These are phyloP conservation scores for Allacma fusca DNA, from an alignment of 2,888 invertebrate species.

Conservation along the genomic window DNA sequence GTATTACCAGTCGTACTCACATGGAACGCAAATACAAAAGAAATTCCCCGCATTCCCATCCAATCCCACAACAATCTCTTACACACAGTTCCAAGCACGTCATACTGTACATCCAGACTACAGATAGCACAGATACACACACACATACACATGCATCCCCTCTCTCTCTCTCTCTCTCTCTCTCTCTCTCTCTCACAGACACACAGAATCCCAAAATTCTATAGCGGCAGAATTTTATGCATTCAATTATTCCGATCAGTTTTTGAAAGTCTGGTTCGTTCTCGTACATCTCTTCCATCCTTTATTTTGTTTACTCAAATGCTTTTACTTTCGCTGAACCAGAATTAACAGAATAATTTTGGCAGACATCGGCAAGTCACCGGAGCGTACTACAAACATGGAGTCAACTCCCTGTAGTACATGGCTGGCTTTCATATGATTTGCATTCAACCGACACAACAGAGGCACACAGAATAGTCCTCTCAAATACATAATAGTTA, in stretches of 20 bases:
- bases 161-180: no score
- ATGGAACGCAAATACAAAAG: no score
- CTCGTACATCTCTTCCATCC: background rate
- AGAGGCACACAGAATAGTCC: background rate
- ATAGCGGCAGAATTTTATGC: background rate
- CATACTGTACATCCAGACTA: no score
- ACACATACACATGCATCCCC: no score
- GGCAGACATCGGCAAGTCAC: background rate
- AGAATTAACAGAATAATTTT: constrained; percentile 33
- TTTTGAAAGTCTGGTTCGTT: background rate
- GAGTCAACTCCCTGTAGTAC: background rate
- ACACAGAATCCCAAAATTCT: background rate
- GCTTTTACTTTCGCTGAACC: constrained; percentile 36
- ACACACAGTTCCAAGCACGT: background rate
- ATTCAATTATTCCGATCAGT: background rate
- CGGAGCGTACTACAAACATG: background rate
- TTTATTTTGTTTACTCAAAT: constrained; percentile 16
- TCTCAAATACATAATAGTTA: background rate
- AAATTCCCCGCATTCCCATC: background rate
- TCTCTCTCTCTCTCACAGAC: no score
- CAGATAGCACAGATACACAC: no score
- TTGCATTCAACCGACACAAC: no score
- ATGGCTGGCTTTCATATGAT: no score
- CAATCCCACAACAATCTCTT: background rate
- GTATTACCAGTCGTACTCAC: no score